phyloP scores from a whole-genome alignment of 1,140 invertebrate genomes.

The Matsumurasca onukii region DNA sequence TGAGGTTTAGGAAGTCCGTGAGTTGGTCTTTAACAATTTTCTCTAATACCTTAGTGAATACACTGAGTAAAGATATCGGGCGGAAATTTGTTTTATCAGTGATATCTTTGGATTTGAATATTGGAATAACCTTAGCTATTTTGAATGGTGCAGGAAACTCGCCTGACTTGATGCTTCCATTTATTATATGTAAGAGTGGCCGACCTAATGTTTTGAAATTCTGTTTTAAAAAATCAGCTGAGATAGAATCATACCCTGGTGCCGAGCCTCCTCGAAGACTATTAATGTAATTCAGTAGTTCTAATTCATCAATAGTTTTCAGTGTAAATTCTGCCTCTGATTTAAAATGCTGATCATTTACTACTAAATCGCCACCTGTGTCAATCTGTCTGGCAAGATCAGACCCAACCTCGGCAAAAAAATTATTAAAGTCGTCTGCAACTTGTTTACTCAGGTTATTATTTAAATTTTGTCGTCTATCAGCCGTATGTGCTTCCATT shows the following conservation, averaged over 20 bases:
- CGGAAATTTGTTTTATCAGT: neutral
- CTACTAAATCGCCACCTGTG: neutral
- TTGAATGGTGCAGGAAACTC: slow-evolving; percentile 23
- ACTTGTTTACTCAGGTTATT: neutral
- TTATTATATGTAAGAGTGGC: slow-evolving; percentile 9
- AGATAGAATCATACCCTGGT: slow-evolving; percentile 12
- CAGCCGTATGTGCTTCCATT: too few species aligned
- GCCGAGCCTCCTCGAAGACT: slow-evolving; percentile 13
- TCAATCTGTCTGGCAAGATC: neutral
- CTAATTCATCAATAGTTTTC: neutral
- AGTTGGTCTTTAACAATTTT: slow-evolving; percentile 16
- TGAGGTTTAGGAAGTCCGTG: neutral
- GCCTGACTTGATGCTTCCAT: slow-evolving; percentile 8
- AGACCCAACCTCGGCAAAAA: neutral
- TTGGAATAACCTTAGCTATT: slow-evolving; percentile 15
- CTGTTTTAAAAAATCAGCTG: slow-evolving; percentile 5
- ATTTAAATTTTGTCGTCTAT: neutral
- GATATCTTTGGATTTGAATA: neutral
- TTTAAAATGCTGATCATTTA: neutral
- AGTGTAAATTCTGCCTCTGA: neutral
- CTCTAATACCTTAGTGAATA: slow-evolving; percentile 1
- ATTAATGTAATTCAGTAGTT: neutral
- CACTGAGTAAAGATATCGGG: slow-evolving; percentile 6
- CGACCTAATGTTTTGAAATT: neutral
- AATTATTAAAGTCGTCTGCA: neutral